Conservation (phyloP, 1,140 invertebrate genomes). For the Sycobia sp. region DNA sequence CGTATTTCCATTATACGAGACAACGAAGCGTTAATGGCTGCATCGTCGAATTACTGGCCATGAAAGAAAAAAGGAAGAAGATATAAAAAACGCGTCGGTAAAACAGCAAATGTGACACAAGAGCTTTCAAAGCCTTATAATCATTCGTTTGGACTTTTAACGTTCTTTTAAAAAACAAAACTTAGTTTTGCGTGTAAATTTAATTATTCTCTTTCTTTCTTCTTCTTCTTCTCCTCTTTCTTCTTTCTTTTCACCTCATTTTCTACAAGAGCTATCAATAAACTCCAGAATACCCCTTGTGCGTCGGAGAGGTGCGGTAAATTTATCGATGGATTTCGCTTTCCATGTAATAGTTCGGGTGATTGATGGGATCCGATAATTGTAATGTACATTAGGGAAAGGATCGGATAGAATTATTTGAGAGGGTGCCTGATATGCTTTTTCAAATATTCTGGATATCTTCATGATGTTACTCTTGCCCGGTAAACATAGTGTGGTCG, state of each 20-base stretch:
- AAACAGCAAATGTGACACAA: too few relatives aligned
- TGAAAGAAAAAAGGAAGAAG: neutral
- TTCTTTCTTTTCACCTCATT: too few relatives aligned
- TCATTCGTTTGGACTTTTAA: too few relatives aligned
- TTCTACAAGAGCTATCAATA: neutral
- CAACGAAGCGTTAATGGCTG: neutral
- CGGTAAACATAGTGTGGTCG: too few relatives aligned
- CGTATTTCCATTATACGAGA: neutral
- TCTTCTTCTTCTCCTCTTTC: neutral
- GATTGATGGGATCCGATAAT: conserved; percentile 7
- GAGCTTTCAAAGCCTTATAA: too few relatives aligned
- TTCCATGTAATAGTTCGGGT: neutral
- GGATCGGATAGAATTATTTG: neutral
- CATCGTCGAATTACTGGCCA: conserved; percentile 8
- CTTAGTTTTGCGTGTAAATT: neutral
- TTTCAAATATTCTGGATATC: too few relatives aligned
- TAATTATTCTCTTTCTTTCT: neutral
- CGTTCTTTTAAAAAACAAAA: too few relatives aligned
- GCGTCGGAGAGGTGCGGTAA: too few relatives aligned
- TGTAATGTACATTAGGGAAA: conserved; percentile 3
- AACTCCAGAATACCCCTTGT: neutral
- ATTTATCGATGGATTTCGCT: conserved; percentile 7
- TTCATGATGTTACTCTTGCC: too few relatives aligned
- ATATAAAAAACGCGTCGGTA: neutral
- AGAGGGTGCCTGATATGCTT: too few relatives aligned